phyloP scores from a whole-genome alignment of 2,797 vertebrate genomes.

The Gadopsis marmoratus region DNA sequence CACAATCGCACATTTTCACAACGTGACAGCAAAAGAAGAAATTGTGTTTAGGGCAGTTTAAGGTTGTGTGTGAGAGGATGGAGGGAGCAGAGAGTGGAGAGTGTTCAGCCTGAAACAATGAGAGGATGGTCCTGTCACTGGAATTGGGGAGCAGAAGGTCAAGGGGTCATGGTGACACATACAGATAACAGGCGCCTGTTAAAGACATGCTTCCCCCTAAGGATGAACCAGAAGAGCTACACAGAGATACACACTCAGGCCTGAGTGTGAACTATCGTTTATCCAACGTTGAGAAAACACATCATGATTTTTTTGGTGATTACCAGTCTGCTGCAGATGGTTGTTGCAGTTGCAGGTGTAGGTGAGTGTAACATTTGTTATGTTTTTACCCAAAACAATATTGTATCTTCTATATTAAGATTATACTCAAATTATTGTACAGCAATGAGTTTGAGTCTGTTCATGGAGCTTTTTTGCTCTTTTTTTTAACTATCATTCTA shows the following conservation, averaged over 20 bases:
- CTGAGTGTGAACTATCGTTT: constrained; percentile 18
- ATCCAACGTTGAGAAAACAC: not conserved
- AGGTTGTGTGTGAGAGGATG: constrained; percentile 3
- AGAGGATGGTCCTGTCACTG: constrained; percentile 77
- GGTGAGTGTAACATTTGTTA: constrained; percentile 73
- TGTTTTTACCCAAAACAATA: constrained; percentile 13
- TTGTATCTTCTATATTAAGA: not conserved
- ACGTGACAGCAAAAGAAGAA: not conserved
- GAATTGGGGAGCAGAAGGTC: constrained; percentile 47
- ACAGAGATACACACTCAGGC: constrained; percentile 4
- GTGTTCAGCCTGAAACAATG: constrained; percentile 74
- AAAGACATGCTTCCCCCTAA: constrained; percentile 49
- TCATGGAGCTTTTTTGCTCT: not conserved
- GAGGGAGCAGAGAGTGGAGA: constrained; percentile 18
- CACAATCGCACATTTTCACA: not conserved
- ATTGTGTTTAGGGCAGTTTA: not conserved
- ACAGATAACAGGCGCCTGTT: constrained; percentile 76
- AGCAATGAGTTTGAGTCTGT: not conserved
- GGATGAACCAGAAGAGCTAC: constrained; percentile 29
- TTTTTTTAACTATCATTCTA: not conserved
- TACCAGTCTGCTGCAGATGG: constrained; percentile 61
- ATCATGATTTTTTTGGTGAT: constrained; percentile 68
- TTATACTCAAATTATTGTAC: not conserved
- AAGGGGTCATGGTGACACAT: constrained; percentile 74
- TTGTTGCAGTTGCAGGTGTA: constrained; percentile 46